Percentiles rank a stretch among this genome's conserved stretches.
These are phyloP conservation scores for Drosophila cardini DNA, from an alignment of 1,140 invertebrate species.

Conservation along the genomic window DNA sequence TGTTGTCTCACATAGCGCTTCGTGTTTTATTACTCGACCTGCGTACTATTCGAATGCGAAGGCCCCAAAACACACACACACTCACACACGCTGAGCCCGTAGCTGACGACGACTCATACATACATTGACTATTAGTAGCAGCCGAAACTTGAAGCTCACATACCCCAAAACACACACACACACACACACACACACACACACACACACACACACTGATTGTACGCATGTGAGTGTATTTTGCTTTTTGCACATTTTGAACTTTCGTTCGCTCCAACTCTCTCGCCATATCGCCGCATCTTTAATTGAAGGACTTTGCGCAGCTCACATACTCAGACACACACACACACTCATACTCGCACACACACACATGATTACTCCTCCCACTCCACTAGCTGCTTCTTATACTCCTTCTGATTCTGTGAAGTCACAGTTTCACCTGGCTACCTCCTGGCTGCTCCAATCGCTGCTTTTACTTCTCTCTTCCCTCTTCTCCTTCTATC, in stretches of 20 bases:
- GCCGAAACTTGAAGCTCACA: conserved; percentile 40
- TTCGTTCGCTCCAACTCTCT: conserved; percentile 68
- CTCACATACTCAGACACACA: conserved; percentile 53
- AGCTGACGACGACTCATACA: conserved; percentile 1
- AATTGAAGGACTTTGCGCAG: conserved; percentile 82
- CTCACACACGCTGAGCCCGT: conserved; percentile 3
- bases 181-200: conserved; percentile 20
- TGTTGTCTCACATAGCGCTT: conserved; percentile 66
- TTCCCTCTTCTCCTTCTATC: too few species aligned
- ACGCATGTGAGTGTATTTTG: conserved; percentile 22
- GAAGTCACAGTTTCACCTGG: too few species aligned
- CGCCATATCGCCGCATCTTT: conserved; percentile 64
- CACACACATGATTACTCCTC: neutral
- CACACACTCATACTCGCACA: conserved; percentile 9
- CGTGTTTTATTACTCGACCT: conserved; percentile 82
- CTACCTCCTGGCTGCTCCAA: too few species aligned
- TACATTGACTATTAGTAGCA: conserved; percentile 45
- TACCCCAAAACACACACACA: conserved; percentile 9
- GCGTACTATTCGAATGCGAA: conserved; percentile 69
- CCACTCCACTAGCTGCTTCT: too few species aligned
- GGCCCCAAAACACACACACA: conserved; percentile 39
- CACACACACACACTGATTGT: conserved; percentile 13
- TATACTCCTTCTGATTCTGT: too few species aligned
- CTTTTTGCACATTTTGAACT: conserved; percentile 65
- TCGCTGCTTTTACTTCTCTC: too few species aligned